Conservation (phyloP, 2,888 invertebrate species). For the Zhuqinia jingwanae region DNA sequence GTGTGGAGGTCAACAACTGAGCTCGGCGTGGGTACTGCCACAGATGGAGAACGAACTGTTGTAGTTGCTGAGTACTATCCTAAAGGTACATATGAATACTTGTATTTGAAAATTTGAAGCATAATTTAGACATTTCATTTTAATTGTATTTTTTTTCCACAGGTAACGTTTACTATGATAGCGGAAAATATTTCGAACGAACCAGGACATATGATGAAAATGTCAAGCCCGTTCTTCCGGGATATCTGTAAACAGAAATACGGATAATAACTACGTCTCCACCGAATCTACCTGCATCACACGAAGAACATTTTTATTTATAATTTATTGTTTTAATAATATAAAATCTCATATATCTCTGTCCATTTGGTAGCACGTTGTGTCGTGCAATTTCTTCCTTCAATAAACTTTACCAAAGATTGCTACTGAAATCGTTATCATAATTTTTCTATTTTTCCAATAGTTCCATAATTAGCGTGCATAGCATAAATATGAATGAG, state of each 20-base stretch:
- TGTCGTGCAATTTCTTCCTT: background rate
- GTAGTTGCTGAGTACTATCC: conserved; percentile 73
- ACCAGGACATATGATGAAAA: conserved; percentile 69
- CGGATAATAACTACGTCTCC: background rate
- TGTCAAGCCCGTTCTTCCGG: conserved; percentile 67
- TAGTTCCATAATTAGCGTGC: background rate
- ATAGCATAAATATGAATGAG: conserved; percentile 19
- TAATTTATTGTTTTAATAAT: background rate
- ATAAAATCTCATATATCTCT: background rate
- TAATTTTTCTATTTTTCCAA: conserved; percentile 18
- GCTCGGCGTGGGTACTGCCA: conserved; percentile 64
- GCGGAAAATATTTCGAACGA: conserved; percentile 59
- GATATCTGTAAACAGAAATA: conserved; percentile 40
- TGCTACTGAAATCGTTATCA: conserved; percentile 15
- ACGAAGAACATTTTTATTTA: too few relatives aligned
- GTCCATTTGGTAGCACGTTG: background rate
- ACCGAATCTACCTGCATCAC: too few relatives aligned
- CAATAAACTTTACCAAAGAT: background rate
- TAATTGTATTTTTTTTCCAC: conserved; percentile 1
- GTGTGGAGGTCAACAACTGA: conserved; percentile 68
- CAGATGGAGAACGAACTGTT: conserved; percentile 67
- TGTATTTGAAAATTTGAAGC: background rate
- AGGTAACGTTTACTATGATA: conserved; percentile 59
- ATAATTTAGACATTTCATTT: background rate
- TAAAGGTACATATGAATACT: conserved; percentile 33